Base-by-base conservation (phyloP, 2,113 vertebrate genomes). In the Fregetta grallaria region DNA sequence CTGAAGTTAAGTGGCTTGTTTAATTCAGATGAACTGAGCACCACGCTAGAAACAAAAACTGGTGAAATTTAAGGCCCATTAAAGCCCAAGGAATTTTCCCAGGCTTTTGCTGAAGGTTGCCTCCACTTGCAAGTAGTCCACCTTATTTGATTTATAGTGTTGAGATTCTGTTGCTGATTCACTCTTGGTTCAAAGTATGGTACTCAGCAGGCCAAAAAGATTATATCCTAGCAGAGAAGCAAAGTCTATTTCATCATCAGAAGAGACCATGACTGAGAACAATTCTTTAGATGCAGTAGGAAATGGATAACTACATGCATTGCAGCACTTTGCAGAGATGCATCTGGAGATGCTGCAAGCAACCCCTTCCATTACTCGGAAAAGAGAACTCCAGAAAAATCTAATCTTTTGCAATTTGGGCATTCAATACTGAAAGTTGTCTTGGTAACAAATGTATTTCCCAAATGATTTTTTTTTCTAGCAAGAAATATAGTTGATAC, bases 51-150 rank as follows among this genome's bases (percentile, higher is more conserved):
- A 95, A 89, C 52, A 89, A 87, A 94, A 92, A 9, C 45, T 72
- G 66, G 50, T 87, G 58, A 82, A 96, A 92, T 95, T 92, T 89
- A 95, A 92, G 80, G 94, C 70, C 91, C 86, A 73, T 85, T 96
- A 94, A 96, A 95, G n/a, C 62, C 40, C 12, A 65, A 53, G 80
- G 70, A 93, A 92, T 96, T 92, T 95, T 94, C 91, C 80, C 72
- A 95, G 72, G 86, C 90, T 90, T 77, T 83, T 83, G 42, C 53
- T 79, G 58, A 61, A 78, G 30, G 50, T 42, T 42, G 58, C 53
- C 56, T 86, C 76, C 36, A 17, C 56, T 68, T 53, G 3, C 52
- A 67, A 74, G 26, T 26, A 42, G 61, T 63, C 50, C 32, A 56
- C 65, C 61, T 92, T 73, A 20, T 32, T 75, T 94, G 86, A 79